A percentile compares a stretch with the other conserved stretches of the same genome.
These are phyloP conservation scores for Drosophila eohydei DNA, from an alignment of 2,888 invertebrate species.

Conservation along the genomic window DNA sequence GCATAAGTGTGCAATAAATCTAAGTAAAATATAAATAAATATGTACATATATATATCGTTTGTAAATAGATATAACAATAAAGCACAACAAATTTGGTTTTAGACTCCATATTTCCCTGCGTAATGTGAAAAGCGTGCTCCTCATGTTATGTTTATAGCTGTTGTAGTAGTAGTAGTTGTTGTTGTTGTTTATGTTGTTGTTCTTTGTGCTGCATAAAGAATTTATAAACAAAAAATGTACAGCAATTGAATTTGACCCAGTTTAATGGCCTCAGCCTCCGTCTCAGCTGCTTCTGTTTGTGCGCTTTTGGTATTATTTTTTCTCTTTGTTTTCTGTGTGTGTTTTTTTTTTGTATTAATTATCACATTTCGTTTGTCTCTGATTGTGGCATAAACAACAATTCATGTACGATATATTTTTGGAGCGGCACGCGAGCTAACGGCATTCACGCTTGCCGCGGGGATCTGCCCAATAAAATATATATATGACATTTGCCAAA, in stretches of 20 bases:
- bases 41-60: constrained; percentile 29
- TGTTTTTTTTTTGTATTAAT: constrained; percentile 63
- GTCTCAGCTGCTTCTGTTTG: constrained; percentile 37
- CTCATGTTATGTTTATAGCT: constrained; percentile 24
- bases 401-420: constrained; percentile 61
- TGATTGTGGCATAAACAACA: constrained; percentile 53
- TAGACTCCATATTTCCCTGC: constrained; percentile 43
- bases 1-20: constrained; percentile 80
- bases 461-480: constrained; percentile 11
- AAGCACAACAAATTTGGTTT: constrained; percentile 49
- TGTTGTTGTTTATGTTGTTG: constrained; percentile 24
- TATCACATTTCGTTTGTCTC: constrained; percentile 64
- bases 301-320: constrained; percentile 21
- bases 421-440: constrained; percentile 73
- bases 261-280: constrained; percentile 35
- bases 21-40: constrained; percentile 62
- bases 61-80: constrained; percentile 22
- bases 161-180: constrained; percentile 13
- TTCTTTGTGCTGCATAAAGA: constrained; percentile 42
- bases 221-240: constrained; percentile 58
- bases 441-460: constrained; percentile 43
- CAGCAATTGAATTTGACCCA: constrained; percentile 76
- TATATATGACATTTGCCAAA: constrained; percentile 55
- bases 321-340: constrained; percentile 7
- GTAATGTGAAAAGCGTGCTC: constrained; percentile 44